Evolutionary conservation across 1,140 invertebrate genomes (phyloP).

Genomic region (Drosophila rhopaloa): DNA sequence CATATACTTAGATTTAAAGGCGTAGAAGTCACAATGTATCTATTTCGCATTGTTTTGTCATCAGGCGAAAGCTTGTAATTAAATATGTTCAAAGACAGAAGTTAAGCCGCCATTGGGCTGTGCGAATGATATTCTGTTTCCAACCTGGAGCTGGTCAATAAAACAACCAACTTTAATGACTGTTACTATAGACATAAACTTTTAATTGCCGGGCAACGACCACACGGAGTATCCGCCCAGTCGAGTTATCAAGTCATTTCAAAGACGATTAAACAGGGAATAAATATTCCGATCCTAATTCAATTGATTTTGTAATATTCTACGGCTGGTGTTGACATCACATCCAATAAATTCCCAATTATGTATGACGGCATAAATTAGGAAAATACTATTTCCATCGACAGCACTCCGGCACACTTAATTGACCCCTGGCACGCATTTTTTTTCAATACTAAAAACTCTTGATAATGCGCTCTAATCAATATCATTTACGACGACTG

Average conservation of each 20-base stretch:
- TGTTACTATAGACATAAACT: conserved; percentile 30
- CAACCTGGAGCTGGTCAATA: conserved; percentile 1
- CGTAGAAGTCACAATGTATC: conserved; percentile 2
- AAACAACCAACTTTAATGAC: conserved; percentile 30
- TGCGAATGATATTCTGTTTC: conserved; percentile 4
- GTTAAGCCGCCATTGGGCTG: not conserved
- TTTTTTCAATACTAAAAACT: conserved; percentile 7
- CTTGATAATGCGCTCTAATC: conserved; percentile 25
- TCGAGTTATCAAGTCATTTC: conserved; percentile 52
- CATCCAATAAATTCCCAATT: conserved; percentile 71
- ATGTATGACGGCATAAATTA: conserved; percentile 65
- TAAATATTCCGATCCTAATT: conserved; percentile 24
- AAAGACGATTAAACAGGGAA: conserved; percentile 45
- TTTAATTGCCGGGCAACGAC: conserved; percentile 59
- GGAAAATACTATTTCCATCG: conserved; percentile 34
- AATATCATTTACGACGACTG: conserved; percentile 4
- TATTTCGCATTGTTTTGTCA: conserved; percentile 2
- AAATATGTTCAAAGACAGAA: not conserved
- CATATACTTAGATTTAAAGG: conserved; percentile 23
- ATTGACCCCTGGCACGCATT: conserved; percentile 62
- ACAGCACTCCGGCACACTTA: conserved; percentile 46
- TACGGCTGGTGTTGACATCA: conserved; percentile 61
- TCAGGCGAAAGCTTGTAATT: not conserved
- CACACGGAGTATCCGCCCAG: conserved; percentile 11
- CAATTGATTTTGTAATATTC: conserved; percentile 45